phyloP scores from a whole-genome alignment of 2,113 vertebrate genomes.

The Mesitornis unicolor region DNA sequence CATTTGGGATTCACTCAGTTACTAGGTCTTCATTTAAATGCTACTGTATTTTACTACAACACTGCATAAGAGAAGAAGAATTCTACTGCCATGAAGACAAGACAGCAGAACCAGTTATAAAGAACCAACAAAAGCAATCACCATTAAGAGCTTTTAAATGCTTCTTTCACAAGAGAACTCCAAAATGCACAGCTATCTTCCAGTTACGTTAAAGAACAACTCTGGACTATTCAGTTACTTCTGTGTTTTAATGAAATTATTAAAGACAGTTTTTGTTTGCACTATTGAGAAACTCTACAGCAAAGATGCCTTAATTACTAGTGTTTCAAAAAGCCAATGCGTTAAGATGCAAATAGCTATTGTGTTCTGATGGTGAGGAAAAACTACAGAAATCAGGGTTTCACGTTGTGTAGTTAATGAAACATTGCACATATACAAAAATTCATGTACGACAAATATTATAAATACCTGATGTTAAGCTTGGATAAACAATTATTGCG shows the following conservation, averaged over 20 bases:
- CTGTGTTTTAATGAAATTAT: conserved; percentile 65
- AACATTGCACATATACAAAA: conserved; percentile 62
- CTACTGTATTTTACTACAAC: conserved; percentile 67
- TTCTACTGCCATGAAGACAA: conserved; percentile 40
- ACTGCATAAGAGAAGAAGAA: conserved; percentile 44
- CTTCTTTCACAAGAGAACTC: conserved; percentile 65
- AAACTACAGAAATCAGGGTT: conserved; percentile 66
- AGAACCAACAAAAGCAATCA: conserved; percentile 64
- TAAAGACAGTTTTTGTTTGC: conserved; percentile 72
- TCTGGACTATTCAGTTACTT: conserved; percentile 45
- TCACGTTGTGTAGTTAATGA: conserved; percentile 66
- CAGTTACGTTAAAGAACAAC: conserved; percentile 17
- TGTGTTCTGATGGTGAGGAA: conserved; percentile 58
- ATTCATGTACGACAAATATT: conserved; percentile 48
- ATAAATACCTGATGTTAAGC: conserved; percentile 64
- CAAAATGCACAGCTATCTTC: conserved; percentile 70
- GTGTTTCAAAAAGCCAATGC: conserved; percentile 68
- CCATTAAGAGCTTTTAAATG: conserved; percentile 62
- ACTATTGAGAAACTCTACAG: conserved; percentile 72
- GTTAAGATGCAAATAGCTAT: conserved; percentile 60
- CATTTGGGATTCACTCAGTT: conserved; percentile 58
- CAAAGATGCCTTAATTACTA: conserved; percentile 77
- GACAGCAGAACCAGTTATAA: conserved; percentile 48
- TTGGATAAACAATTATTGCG: conserved; percentile 65
- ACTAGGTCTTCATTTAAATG: conserved; percentile 56